Evolutionary conservation across 2,113 vertebrate genomes (phyloP).

Genomic region (Rhea americana): DNA sequence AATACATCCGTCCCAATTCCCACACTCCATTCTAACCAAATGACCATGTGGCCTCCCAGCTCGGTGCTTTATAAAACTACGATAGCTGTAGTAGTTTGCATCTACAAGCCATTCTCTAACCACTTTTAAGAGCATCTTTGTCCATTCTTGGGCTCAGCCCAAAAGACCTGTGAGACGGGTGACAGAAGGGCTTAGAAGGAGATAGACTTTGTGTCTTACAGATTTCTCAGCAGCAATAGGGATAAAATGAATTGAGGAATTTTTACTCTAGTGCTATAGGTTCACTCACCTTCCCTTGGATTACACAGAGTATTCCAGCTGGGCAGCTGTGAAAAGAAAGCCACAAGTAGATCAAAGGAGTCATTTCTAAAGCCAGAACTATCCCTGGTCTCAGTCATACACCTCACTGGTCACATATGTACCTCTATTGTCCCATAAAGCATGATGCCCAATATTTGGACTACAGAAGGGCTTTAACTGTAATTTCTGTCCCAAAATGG

Average conservation of each 20-base stretch:
- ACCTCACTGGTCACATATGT: fast-evolving
- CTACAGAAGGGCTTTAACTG: background rate
- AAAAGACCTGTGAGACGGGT: background rate
- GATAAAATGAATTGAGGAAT: background rate
- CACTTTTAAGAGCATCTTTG: background rate
- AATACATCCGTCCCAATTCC: background rate
- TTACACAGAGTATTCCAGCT: background rate
- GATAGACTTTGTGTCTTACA: background rate
- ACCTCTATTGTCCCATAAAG: background rate
- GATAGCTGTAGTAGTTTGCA: background rate
- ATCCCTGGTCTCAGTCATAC: background rate
- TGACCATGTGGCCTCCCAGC: background rate
- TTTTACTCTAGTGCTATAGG: background rate
- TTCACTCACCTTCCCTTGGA: background rate
- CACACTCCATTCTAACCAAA: constrained; percentile 12
- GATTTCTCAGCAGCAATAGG: background rate
- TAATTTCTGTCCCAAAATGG: background rate
- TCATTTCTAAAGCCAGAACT: background rate
- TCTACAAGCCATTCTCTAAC: background rate
- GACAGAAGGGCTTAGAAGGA: background rate
- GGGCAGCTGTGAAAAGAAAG: background rate
- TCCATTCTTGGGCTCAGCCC: background rate
- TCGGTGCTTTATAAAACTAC: background rate
- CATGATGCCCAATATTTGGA: background rate
- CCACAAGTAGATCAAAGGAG: background rate